Conservation (phyloP, 2,797 vertebrate genomes). For the Eleutherodactylus coqui region DNA sequence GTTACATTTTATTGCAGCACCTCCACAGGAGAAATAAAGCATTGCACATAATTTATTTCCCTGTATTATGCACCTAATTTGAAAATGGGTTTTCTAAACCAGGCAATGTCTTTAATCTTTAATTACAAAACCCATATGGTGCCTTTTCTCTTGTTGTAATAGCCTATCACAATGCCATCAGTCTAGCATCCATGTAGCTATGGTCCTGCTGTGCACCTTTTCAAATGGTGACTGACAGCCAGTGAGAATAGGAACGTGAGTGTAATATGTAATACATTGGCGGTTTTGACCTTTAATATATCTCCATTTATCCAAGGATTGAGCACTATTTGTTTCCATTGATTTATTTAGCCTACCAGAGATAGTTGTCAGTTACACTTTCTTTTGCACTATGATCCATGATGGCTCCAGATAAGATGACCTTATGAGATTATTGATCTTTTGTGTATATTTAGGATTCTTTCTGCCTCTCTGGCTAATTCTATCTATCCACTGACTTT, state of each 20-base stretch:
- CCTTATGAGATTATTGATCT: constrained; percentile 12
- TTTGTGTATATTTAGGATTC: constrained; percentile 10
- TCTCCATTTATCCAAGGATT: background rate
- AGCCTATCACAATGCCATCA: background rate
- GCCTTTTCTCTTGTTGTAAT: background rate
- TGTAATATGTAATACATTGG: background rate
- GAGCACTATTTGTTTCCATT: background rate
- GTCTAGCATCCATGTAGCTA: background rate
- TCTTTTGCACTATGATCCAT: background rate
- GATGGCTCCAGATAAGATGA: background rate
- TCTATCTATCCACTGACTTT: background rate
- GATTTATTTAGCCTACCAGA: background rate
- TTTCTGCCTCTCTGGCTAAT: background rate
- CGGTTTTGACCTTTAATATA: background rate
- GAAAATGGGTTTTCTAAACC: too few relatives aligned
- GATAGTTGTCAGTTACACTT: background rate
- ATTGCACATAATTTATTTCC: background rate
- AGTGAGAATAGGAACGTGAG: background rate
- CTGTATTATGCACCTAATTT: too few relatives aligned
- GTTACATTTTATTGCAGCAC: background rate
- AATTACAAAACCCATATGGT: background rate
- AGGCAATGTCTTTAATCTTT: background rate
- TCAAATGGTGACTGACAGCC: background rate
- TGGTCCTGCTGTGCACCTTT: background rate
- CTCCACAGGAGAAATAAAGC: background rate